A percentile compares a stretch with the other conserved stretches of the same genome.
phyloP scores from a whole-genome alignment of 2,888 invertebrate species.

The Apamea epomidion region DNA sequence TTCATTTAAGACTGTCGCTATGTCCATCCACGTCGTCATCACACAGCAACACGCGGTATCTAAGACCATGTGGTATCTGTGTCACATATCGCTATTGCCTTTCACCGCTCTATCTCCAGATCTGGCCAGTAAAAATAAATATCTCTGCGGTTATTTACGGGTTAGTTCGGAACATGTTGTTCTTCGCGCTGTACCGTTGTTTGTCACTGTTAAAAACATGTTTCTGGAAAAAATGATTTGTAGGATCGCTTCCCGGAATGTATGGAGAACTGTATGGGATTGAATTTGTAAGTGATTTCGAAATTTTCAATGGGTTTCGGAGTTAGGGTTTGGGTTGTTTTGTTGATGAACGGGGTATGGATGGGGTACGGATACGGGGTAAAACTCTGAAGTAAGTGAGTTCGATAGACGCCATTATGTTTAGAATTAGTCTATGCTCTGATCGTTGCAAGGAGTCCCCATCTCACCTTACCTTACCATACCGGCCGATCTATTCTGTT shows the following conservation, averaged over 20 bases:
- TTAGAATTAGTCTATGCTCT: background rate
- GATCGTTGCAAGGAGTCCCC: background rate
- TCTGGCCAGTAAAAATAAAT: conserved; percentile 76
- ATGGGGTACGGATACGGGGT: background rate
- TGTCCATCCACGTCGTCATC: conserved; percentile 11
- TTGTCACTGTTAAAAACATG: conserved; percentile 68
- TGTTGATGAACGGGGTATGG: background rate
- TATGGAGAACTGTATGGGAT: conserved; percentile 47
- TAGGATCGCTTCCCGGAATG: conserved; percentile 60
- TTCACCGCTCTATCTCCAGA: conserved; percentile 69
- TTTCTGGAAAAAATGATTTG: conserved; percentile 69
- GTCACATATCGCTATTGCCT: conserved; percentile 62
- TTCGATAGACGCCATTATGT: background rate
- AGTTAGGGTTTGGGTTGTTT: conserved; percentile 2
- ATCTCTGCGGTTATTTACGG: conserved; percentile 70
- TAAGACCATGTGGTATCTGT: conserved; percentile 50
- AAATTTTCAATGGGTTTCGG: conserved; percentile 27
- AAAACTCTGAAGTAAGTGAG: background rate
- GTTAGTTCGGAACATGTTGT: conserved; percentile 60
- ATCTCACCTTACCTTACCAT: background rate
- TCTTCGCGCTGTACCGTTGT: conserved; percentile 72
- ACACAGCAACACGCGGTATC: conserved; percentile 22
- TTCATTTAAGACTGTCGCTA: background rate
- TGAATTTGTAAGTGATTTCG: conserved; percentile 57
- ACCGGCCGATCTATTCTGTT: no score